A percentile compares a stretch with the other conserved stretches of the same genome.
Conservation (phyloP, 2,888 invertebrate genomes). For the Drosophila dives region DNA sequence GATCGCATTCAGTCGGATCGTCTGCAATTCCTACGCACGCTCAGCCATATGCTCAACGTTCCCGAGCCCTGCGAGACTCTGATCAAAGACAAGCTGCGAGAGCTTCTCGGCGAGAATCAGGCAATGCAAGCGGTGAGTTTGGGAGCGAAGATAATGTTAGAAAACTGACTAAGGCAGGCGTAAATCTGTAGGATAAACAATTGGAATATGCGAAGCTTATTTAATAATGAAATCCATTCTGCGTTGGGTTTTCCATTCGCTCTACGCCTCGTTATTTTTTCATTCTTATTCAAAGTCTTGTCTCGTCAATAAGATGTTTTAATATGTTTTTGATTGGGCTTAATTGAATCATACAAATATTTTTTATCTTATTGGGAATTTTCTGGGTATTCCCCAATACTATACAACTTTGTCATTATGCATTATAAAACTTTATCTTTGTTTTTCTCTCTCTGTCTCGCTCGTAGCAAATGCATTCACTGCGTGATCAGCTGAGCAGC, state of each 20-base stretch:
- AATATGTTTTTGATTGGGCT: too few species aligned
- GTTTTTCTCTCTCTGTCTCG: neutral
- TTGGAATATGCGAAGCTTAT: neutral
- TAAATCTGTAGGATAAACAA: neutral
- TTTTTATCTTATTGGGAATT: too few species aligned
- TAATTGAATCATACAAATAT: too few species aligned
- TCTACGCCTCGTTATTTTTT: neutral
- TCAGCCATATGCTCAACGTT: constrained; percentile 86
- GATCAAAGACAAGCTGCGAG: constrained; percentile 92
- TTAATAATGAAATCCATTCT: too few species aligned
- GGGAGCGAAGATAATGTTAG: too few species aligned
- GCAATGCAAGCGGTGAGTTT: constrained; percentile 90
- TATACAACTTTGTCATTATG: neutral
- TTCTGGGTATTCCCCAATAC: too few species aligned
- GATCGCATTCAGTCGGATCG: constrained; percentile 84
- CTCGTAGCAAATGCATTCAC: constrained; percentile 89
- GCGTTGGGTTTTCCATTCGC: too few species aligned
- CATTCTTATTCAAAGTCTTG: too few species aligned
- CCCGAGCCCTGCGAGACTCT: constrained; percentile 92
- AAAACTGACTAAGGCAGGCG: neutral
- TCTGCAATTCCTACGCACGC: constrained; percentile 82
- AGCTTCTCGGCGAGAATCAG: constrained; percentile 91
- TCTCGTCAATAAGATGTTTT: too few species aligned
- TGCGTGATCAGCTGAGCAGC: constrained; percentile 90
- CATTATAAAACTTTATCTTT: neutral